phyloP scores from a whole-genome alignment of 2,888 invertebrate species.

The Julus scandinavius region DNA sequence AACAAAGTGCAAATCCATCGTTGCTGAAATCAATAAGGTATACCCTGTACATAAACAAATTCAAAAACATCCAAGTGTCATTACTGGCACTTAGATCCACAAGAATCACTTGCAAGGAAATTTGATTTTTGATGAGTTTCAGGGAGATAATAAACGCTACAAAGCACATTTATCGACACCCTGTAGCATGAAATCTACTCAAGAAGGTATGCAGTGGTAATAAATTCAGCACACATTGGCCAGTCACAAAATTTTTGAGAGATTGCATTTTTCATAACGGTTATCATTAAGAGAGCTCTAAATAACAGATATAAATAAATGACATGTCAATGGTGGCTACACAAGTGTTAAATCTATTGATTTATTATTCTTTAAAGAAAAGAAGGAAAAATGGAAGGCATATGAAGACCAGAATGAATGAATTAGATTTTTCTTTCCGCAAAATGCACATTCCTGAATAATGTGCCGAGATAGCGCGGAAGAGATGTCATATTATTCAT shows the following conservation, averaged over 20 bases:
- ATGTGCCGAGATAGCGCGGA: not conserved
- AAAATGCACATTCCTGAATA: not conserved
- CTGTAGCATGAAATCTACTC: not conserved
- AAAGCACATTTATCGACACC: not conserved
- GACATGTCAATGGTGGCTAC: constrained; percentile 5
- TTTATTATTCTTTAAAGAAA: not conserved
- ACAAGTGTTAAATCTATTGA: constrained; percentile 7
- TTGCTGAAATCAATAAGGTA: too few relatives aligned
- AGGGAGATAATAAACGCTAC: too few relatives aligned
- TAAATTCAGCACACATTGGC: constrained; percentile 7
- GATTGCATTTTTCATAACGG: not conserved
- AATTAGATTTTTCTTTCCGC: constrained; percentile 9
- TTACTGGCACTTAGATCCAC: too few relatives aligned
- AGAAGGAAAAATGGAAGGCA: not conserved
- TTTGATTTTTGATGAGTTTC: too few relatives aligned
- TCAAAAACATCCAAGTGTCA: too few relatives aligned
- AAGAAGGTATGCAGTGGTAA: not conserved
- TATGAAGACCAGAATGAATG: not conserved
- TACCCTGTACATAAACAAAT: too few relatives aligned
- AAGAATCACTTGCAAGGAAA: too few relatives aligned
- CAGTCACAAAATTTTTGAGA: not conserved
- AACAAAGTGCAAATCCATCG: too few relatives aligned
- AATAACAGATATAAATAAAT: constrained; percentile 24
- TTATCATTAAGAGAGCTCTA: not conserved
- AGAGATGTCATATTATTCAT: not conserved